Percentiles rank a stretch among this genome's conserved stretches.
Evolutionary conservation across 2,797 vertebrate genomes (phyloP).

Genomic region (Neoniphon sammara): DNA sequence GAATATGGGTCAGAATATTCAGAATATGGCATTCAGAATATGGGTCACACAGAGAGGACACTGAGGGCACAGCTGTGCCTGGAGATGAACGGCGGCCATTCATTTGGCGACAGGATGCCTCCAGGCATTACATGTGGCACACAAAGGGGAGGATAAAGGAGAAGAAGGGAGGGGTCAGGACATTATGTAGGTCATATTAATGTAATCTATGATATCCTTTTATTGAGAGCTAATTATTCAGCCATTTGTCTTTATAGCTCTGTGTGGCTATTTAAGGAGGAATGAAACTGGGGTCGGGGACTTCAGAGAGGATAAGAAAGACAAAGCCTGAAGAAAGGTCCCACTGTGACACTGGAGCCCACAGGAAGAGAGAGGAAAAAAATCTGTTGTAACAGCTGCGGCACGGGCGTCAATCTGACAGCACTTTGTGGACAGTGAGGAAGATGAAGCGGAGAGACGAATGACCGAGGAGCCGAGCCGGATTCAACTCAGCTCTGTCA

Average conservation of each 20-base stretch:
- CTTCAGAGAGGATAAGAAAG: slow-evolving; percentile 23
- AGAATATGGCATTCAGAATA: slow-evolving; percentile 62
- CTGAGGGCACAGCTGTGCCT: slow-evolving; percentile 75
- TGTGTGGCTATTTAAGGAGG: slow-evolving; percentile 42
- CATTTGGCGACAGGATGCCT: slow-evolving; percentile 74
- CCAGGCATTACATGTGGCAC: slow-evolving; percentile 46
- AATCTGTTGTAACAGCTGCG: slow-evolving; percentile 67
- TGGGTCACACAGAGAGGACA: slow-evolving; percentile 65
- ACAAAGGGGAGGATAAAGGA: slow-evolving; percentile 59
- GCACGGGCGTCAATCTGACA: slow-evolving; percentile 56
- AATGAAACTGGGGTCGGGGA: slow-evolving; percentile 10
- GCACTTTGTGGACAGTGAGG: slow-evolving; percentile 41
- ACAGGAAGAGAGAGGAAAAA: slow-evolving; percentile 52
- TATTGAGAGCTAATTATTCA: slow-evolving; percentile 48
- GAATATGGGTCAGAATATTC: slow-evolving; percentile 62
- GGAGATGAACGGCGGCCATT: slow-evolving; percentile 74
- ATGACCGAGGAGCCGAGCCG: slow-evolving; percentile 49
- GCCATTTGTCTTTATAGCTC: slow-evolving; percentile 28
- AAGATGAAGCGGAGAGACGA: slow-evolving; percentile 47
- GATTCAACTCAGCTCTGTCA: slow-evolving; percentile 45
- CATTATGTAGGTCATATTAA: slow-evolving; percentile 27
- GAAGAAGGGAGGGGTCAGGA: slow-evolving; percentile 41
- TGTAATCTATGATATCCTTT: slow-evolving; percentile 36
- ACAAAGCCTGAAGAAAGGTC: slow-evolving; percentile 60
- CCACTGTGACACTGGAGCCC: slow-evolving; percentile 55